A percentile compares a stretch with the other conserved stretches of the same genome.
These are phyloP conservation scores for Archegozetes longisetosus DNA, from an alignment of 1,140 invertebrate species.

Conservation along the genomic window DNA sequence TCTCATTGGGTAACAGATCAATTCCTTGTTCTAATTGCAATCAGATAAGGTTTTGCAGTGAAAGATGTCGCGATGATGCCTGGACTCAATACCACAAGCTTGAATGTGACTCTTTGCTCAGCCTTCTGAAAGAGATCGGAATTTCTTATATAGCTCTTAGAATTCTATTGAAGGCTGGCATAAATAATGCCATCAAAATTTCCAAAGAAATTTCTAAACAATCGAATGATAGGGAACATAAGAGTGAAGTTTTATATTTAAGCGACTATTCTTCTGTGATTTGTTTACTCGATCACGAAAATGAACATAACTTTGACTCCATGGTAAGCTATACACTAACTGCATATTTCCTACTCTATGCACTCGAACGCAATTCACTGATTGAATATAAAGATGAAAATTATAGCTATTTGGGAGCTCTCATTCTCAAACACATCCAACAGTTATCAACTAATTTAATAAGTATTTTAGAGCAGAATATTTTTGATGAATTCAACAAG, in stretches of 20 bases:
- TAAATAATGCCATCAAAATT: not conserved
- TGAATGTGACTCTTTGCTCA: not conserved
- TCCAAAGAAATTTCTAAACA: not conserved
- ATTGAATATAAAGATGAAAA: not conserved
- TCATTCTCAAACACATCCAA: constrained; percentile 1
- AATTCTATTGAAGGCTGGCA: not conserved
- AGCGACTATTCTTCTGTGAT: not conserved
- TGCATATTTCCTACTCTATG: not conserved
- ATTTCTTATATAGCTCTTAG: not conserved
- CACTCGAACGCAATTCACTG: not conserved
- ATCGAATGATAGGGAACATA: not conserved
- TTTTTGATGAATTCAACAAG: not conserved
- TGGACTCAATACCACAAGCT: not conserved
- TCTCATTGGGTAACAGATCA: not conserved
- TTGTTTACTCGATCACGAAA: not conserved
- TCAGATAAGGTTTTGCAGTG: not conserved
- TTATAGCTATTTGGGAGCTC: not conserved
- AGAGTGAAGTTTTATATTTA: not conserved
- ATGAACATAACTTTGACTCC: not conserved
- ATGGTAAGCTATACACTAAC: not conserved
- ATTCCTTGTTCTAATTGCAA: not conserved
- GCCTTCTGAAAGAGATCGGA: not conserved
- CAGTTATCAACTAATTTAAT: not conserved
- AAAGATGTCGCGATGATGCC: not conserved
- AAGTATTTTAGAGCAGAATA: not conserved